Evolutionary conservation across 2,797 vertebrate species (phyloP).

Genomic region (Sus cebifrons): DNA sequence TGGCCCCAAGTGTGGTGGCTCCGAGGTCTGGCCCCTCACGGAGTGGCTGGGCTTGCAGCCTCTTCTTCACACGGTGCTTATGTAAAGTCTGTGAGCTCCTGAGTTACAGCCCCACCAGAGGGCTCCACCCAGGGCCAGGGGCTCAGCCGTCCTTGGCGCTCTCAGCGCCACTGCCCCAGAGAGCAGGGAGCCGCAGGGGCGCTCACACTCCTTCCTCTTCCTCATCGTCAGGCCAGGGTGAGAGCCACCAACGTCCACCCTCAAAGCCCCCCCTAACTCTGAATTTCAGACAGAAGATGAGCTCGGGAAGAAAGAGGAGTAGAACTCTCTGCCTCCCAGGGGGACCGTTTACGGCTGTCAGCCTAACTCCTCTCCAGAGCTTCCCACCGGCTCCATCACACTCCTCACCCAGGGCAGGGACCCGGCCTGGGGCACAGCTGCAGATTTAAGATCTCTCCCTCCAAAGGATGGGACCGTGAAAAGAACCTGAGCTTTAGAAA

Average conservation of each 20-base stretch:
- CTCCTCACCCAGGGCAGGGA: background rate
- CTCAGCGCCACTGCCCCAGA: background rate
- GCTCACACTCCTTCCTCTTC: background rate
- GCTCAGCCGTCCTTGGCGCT: background rate
- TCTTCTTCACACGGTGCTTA: background rate
- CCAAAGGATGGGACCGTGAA: background rate
- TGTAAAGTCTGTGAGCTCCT: background rate
- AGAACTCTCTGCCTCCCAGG: background rate
- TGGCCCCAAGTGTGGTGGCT: background rate
- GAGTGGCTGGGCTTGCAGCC: background rate
- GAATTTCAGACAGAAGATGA: background rate
- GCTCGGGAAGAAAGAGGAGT: background rate
- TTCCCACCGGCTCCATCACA: background rate
- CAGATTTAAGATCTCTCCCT: background rate
- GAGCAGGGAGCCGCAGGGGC: fast-evolving
- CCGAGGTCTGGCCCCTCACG: background rate
- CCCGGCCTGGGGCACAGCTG: background rate
- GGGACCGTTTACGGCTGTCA: background rate
- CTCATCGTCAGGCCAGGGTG: too few species aligned
- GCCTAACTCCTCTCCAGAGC: background rate
- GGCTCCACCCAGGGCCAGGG: background rate
- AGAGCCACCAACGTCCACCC: background rate
- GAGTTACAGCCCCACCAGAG: background rate
- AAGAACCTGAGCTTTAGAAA: background rate
- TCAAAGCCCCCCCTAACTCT: background rate